phyloP scores from a whole-genome alignment of 2,888 invertebrate species.

The Rambutsinella grinnellia region DNA sequence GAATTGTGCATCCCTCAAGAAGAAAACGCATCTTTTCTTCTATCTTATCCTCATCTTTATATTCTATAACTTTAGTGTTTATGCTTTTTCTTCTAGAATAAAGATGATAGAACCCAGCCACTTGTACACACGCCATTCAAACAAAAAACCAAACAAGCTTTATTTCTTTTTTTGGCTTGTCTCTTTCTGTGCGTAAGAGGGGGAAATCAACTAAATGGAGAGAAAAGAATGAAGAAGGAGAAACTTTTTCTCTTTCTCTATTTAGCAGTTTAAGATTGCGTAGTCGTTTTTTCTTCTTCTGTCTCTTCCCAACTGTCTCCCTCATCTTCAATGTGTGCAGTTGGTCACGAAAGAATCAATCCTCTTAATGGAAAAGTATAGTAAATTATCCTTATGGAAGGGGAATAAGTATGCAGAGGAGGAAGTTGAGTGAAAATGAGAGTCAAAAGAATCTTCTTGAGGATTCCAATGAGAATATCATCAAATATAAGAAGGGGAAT shows the following conservation, averaged over 20 bases:
- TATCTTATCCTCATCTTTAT: constrained; percentile 4
- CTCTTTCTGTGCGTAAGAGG: constrained; percentile 33
- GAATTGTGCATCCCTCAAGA: not conserved
- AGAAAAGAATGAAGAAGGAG: constrained; percentile 14
- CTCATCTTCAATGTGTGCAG: constrained; percentile 48
- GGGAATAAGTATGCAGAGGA: constrained; percentile 1
- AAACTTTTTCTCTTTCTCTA: constrained; percentile 19
- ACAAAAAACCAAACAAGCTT: constrained; percentile 23
- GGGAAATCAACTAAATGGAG: constrained; percentile 45
- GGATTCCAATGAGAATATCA: too few species aligned
- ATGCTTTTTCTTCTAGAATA: constrained; percentile 2
- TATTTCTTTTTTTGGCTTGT: constrained; percentile 1
- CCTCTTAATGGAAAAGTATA: constrained; percentile 67
- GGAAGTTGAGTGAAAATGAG: constrained; percentile 41
- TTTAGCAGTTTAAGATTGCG: not conserved
- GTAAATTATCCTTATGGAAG: constrained; percentile 64
- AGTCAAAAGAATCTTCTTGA: constrained; percentile 29
- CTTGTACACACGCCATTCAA: constrained; percentile 32
- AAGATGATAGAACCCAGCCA: constrained; percentile 23
- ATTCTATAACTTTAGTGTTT: constrained; percentile 7
- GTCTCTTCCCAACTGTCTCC: constrained; percentile 9
- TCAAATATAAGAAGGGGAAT: not conserved
- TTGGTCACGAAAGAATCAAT: constrained; percentile 67
- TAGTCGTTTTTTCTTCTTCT: not conserved
- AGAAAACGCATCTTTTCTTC: not conserved